phyloP scores from a whole-genome alignment of 2,888 invertebrate species.

The Beris chalybata region DNA sequence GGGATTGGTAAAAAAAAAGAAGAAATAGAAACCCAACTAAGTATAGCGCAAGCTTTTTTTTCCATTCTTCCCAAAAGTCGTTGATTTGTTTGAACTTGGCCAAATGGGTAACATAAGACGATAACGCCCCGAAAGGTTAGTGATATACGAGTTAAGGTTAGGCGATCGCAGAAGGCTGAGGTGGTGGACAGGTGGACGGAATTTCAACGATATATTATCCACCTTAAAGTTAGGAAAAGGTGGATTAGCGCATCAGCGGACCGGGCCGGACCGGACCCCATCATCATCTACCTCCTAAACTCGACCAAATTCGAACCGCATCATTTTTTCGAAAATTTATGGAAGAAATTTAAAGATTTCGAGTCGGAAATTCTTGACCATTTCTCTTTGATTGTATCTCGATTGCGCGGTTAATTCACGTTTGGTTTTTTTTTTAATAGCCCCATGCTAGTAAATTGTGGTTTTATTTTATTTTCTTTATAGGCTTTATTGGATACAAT shows the following conservation, averaged over 20 bases:
- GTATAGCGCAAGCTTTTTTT: neutral
- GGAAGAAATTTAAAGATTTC: conserved; percentile 30
- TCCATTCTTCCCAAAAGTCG: neutral
- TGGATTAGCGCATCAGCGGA: conserved; percentile 26
- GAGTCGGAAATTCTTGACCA: conserved; percentile 29
- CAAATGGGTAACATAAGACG: neutral
- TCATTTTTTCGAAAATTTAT: conserved; percentile 31
- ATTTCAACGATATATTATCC: no score
- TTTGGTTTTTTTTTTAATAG: conserved; percentile 21
- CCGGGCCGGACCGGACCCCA: conserved; percentile 4
- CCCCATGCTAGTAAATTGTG: conserved; percentile 26
- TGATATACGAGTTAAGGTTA: conserved; percentile 19
- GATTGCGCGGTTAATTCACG: neutral
- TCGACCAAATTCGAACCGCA: conserved; percentile 26
- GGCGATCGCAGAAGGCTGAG: neutral
- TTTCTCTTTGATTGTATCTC: conserved; percentile 32
- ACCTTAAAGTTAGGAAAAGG: conserved; percentile 13
- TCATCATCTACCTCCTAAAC: conserved; percentile 20
- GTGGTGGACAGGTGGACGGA: conserved; percentile 26
- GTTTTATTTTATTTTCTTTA: conserved; percentile 23
- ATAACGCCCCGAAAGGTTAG: conserved; percentile 21
- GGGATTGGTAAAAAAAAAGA: no score
- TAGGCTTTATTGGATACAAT: conserved; percentile 11
- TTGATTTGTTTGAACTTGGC: neutral
- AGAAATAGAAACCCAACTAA: no score